A percentile compares a stretch with the other conserved stretches of the same genome.
phyloP scores from a whole-genome alignment of 92 coral and sea anemone species.

The Isaurus tuberculatus region DNA sequence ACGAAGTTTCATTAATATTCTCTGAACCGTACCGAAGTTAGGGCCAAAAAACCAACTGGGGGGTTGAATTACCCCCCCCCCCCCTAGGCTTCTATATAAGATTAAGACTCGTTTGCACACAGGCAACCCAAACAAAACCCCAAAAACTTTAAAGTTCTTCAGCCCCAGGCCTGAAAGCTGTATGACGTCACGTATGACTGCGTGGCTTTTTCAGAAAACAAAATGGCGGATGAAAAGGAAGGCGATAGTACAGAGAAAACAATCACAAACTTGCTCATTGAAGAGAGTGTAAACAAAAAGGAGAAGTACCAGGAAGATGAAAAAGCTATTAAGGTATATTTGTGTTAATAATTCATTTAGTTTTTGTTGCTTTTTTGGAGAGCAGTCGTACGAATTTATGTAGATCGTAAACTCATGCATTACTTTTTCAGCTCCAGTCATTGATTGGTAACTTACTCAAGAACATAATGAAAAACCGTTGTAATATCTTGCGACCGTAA shows the following conservation, averaged over 20 bases:
- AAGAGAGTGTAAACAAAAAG: slow-evolving; percentile 35
- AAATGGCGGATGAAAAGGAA: slow-evolving; percentile 94
- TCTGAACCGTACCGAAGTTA: no score
- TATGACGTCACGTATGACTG: slow-evolving; percentile 94
- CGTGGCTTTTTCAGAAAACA: slow-evolving; percentile 88
- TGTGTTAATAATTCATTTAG: not conserved
- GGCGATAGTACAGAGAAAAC: not conserved
- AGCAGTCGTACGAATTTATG: not conserved
- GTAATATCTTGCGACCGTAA: not conserved
- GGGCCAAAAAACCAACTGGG: no score
- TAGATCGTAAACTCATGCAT: no score
- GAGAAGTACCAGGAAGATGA: slow-evolving; percentile 11
- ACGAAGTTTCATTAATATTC: no score
- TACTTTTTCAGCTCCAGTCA: not conserved
- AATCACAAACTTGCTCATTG: slow-evolving; percentile 17
- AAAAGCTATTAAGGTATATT: slow-evolving; percentile 39
- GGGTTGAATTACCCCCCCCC: no score
- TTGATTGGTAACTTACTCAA: slow-evolving; percentile 4
- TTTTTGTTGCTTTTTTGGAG: not conserved
- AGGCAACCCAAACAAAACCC: no score
- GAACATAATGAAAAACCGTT: not conserved
- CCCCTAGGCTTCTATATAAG: no score
- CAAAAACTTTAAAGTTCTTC: no score
- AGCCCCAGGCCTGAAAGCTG: slow-evolving; percentile 34
- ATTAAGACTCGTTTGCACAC: no score